Base-by-base conservation (phyloP, 2,888 invertebrate genomes). In the Drosophila helvetica region DNA sequence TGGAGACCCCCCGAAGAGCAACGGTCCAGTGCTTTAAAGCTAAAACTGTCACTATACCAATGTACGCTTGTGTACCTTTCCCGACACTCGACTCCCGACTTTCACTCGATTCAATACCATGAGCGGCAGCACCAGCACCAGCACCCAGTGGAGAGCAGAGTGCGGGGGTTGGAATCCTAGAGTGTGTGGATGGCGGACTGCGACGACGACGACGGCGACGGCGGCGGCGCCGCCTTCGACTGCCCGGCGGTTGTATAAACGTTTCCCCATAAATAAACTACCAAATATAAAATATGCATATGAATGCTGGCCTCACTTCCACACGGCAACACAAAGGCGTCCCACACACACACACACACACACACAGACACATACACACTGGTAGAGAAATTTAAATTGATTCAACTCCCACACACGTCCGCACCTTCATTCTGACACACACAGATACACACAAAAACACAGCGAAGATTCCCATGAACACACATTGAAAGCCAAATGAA, bases 221-320 rank as follows among this genome's bases (percentile, higher is more conserved):
- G 17, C 10, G 2, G 0, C 12, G 10, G 12, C 12, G 33, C 10
- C 15, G 33, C 42, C 19, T 22, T 17, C 8, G 45, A 17, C 45
- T 17, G 53, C 22, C 59, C 53, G 45, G 67, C 60, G 50, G 59
- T 72, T 64, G 53, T 70, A 70, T 63, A 68, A 68, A 68, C 68
- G 68, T 59, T 68, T 68, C 50, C 54, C 58, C 75, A 74, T 75
- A 67, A 75, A 75, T 66, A 62, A 77, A 79, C 71, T 62, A 69
- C 62, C 77, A 63, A 46, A 56, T 45, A 79, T 78, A 66, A 77
- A 74, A 65, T 77, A 78, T 77, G 66, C 63, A 74, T 76, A 70
- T 65, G 68, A 77, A 74, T 57, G 57, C 72, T 75, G 63, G 46
- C 46, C 55, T 50, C 47, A 51, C 52, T 63, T 42, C 62, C 30